Base-by-base conservation (phyloP, 1,140 invertebrate species). In the Drusus annulatus region DNA sequence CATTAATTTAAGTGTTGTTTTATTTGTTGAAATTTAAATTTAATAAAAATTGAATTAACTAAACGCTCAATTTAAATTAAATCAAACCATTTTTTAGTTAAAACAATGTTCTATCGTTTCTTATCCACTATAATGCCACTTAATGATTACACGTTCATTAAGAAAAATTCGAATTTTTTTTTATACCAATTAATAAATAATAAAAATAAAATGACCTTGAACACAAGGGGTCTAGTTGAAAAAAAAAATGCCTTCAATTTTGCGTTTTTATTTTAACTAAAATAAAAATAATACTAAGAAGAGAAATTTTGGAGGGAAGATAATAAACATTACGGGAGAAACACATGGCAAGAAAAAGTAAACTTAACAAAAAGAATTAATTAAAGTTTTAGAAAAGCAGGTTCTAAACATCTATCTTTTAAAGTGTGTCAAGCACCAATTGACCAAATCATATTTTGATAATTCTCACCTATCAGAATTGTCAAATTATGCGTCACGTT, bases 41-140 rank as follows among this genome's bases (percentile, higher is more conserved):
- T 5, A 8, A 58, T 19, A 23, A 60, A 19, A 23, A 6, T 60
- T 21, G 23, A 13, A 21, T 23, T 60, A 23, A 19, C 56, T 19
- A 21, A 15, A 8, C 19, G 3, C 13, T 19, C 8, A 60, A 60
- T 60, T 23, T 3, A 21, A 13, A 21, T 21, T 6, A 19, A 21
- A 21, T 60, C 56, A 23, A 13, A 19, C 1, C n/a, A 15, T 13
- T 23, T 17, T 8, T 23, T 23, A 60, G 19, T 21, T 23, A 60
- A 19, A 60, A 60, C 16, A 19, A 23, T 28, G 25, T 28, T 28
- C 25, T 28, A 8, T 60, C 54, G 36, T 16, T 65, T 28, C 62
- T 65, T 65, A 65, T 28, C 16, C 21, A 5, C 62, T 65, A 65
- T 65, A 65, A 65, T 65, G 62, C 62, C 62, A 65, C 62, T 21